These are phyloP conservation scores for Epistrophella euchroma DNA, from an alignment of 2,888 invertebrate genomes.

Conservation along the genomic window DNA sequence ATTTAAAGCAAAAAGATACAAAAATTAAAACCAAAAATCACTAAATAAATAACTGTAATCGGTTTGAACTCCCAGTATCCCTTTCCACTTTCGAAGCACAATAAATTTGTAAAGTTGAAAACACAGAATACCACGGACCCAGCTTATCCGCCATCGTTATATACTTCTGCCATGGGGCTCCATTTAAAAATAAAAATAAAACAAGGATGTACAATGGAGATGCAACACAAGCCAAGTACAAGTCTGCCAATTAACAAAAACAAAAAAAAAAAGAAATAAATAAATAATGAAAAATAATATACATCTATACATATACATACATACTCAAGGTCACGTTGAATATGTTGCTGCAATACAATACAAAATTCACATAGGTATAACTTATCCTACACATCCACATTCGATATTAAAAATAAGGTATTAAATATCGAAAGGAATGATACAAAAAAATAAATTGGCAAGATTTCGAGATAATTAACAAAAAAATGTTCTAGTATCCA, in stretches of 20 bases:
- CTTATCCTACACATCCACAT: background rate
- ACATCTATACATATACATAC: too few species aligned
- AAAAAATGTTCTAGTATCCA: conserved; percentile 32
- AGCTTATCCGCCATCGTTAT: conserved; percentile 21
- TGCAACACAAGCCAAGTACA: conserved; percentile 38
- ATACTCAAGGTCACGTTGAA: conserved; percentile 50
- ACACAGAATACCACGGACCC: background rate
- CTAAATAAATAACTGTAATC: conserved; percentile 48
- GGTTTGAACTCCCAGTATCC: conserved; percentile 45
- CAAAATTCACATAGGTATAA: conserved; percentile 1
- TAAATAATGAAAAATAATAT: conserved; percentile 17
- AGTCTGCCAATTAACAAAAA: conserved; percentile 57
- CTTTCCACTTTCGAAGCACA: conserved; percentile 45
- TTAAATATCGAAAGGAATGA: conserved; percentile 17
- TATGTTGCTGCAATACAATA: conserved; percentile 43
- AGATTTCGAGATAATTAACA: conserved; percentile 37
- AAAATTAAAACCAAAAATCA: conserved; percentile 12
- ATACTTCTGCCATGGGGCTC: conserved; percentile 9
- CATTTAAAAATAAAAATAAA: conserved; percentile 27
- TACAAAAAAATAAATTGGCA: conserved; percentile 45
- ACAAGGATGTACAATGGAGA: conserved; percentile 26
- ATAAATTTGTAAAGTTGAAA: conserved; percentile 64
- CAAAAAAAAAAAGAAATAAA: conserved; percentile 47
- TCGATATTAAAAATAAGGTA: background rate
- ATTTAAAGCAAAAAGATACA: background rate